A percentile compares a stretch with the other conserved stretches of the same genome.
Conservation (phyloP, 2,888 invertebrate genomes). For the Hirtodrosophila cameraria region DNA sequence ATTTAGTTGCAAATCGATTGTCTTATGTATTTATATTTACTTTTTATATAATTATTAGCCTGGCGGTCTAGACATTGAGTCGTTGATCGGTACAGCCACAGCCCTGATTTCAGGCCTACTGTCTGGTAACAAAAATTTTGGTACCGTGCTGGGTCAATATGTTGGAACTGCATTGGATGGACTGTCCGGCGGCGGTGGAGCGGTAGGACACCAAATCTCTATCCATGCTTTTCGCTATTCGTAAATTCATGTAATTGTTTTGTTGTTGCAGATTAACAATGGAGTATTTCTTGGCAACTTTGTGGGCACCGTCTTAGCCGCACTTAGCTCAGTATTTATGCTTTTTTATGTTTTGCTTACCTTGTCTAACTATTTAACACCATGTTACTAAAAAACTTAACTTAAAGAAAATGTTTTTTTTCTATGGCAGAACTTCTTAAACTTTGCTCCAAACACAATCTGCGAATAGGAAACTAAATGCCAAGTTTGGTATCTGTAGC, state of each 20-base stretch:
- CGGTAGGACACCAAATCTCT: constrained; percentile 63
- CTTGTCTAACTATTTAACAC: constrained; percentile 14
- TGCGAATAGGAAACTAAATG: no score
- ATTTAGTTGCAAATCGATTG: no score
- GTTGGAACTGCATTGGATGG: constrained; percentile 83
- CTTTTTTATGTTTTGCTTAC: constrained; percentile 6
- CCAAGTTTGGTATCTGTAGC: no score
- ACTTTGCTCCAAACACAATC: no score
- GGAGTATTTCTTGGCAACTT: constrained; percentile 83
- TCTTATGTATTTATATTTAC: background rate
- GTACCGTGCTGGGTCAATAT: constrained; percentile 82
- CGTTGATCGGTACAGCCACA: constrained; percentile 80
- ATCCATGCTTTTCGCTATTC: background rate
- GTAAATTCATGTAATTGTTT: background rate
- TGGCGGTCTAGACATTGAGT: constrained; percentile 82
- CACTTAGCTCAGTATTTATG: constrained; percentile 83
- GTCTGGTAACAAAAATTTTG: constrained; percentile 83
- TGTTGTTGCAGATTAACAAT: constrained; percentile 80
- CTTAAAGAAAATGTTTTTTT: no score
- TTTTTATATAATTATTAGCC: constrained; percentile 65
- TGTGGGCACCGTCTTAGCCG: constrained; percentile 82
- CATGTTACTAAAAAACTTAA: constrained; percentile 63
- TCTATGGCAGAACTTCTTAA: no score
- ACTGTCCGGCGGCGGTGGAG: constrained; percentile 84
- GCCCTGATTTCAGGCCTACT: constrained; percentile 82